Conservation (phyloP, 2,888 invertebrate genomes). For the Mimumesa dahlbomi region DNA sequence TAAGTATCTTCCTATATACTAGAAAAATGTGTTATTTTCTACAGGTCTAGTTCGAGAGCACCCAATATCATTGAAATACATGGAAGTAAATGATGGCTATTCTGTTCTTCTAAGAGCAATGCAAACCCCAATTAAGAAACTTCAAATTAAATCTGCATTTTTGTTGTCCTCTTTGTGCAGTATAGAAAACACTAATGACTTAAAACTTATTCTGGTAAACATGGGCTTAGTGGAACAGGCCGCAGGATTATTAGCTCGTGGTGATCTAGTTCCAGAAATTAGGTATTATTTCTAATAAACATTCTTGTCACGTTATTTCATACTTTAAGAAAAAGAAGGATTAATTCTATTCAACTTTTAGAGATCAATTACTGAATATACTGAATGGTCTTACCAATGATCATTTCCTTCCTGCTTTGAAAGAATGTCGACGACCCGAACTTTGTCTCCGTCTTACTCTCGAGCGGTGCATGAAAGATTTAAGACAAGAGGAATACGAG, state of each 20-base stretch:
- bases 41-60: constrained; percentile 86
- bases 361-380: constrained; percentile 75
- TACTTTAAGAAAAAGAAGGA: not conserved
- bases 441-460: constrained; percentile 71
- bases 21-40: no score
- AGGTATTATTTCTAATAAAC: constrained; percentile 64
- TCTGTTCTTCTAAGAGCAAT: constrained; percentile 84
- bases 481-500: constrained; percentile 68
- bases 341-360: constrained; percentile 39
- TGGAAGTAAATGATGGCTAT: constrained; percentile 86
- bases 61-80: constrained; percentile 83
- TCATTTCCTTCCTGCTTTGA: constrained; percentile 73
- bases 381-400: constrained; percentile 71
- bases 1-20: not conserved
- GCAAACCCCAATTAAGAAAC: constrained; percentile 82
- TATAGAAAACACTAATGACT: constrained; percentile 65
- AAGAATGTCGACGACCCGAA: constrained; percentile 74
- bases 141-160: constrained; percentile 88
- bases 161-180: constrained; percentile 84
- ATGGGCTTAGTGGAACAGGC: constrained; percentile 78
- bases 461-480: constrained; percentile 69
- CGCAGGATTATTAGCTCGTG: constrained; percentile 68
- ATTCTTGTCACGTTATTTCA: not conserved
- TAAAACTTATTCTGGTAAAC: constrained; percentile 72
- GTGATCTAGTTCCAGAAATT: constrained; percentile 68